phyloP scores from a whole-genome alignment of 1,140 invertebrate genomes.

The Arion vulgaris region DNA sequence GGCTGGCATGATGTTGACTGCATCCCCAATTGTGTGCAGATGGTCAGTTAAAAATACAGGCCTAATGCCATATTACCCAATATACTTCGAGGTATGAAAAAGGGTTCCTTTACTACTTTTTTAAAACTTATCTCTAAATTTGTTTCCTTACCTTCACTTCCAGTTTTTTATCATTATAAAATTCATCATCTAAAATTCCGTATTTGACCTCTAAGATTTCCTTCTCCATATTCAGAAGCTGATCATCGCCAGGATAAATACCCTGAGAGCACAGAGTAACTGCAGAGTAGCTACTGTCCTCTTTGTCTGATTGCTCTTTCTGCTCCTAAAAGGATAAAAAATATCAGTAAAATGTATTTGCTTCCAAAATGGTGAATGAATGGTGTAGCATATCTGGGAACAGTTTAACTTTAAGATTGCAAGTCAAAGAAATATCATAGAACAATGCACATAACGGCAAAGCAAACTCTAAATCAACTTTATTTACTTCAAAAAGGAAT shows the following conservation, averaged over 20 bases:
- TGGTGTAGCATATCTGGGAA: background rate
- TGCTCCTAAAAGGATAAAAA: constrained; percentile 19
- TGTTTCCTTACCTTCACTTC: background rate
- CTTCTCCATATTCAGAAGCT: constrained; percentile 57
- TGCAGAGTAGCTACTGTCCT: constrained; percentile 58
- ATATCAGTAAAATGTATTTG: background rate
- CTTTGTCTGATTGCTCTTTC: constrained; percentile 10
- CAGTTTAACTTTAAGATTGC: too few species aligned
- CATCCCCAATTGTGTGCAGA: too few species aligned
- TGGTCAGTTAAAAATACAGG: too few species aligned
- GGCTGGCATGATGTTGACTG: too few species aligned
- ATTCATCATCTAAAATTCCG: constrained; percentile 48
- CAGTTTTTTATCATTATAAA: constrained; percentile 7
- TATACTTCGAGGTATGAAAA: too few species aligned
- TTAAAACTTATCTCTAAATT: too few species aligned
- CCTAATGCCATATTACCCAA: too few species aligned
- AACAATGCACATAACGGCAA: too few species aligned
- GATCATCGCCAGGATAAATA: constrained; percentile 64
- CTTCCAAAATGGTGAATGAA: background rate
- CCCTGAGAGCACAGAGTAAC: constrained; percentile 62
- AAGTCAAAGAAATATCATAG: too few species aligned
- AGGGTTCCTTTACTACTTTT: too few species aligned
- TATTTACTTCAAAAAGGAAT: too few species aligned
- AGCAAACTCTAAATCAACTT: too few species aligned
- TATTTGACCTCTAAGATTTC: constrained; percentile 64